Base-by-base conservation (phyloP, 2,888 invertebrate genomes). In the Dendrolimus pini region DNA sequence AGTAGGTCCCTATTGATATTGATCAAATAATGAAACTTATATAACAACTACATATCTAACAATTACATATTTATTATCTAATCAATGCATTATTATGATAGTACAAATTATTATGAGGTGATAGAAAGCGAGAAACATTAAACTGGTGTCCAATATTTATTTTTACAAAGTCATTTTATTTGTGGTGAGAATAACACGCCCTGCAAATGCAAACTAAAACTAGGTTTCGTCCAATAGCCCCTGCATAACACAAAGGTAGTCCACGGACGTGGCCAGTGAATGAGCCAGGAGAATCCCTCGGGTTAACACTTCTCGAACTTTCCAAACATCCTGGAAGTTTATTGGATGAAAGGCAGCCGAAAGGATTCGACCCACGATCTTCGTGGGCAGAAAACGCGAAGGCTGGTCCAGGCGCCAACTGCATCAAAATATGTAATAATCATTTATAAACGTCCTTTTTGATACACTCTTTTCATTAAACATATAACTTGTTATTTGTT, bases 211-310 rank as follows among this genome's bases (percentile, higher is more conserved):
- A 6, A 30, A 30, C 30, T 30, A 30, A 30, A 6, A 47, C 68
- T 67, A 83, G 10, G 76, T 62, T 60, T 89, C 89, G 53, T 90
- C 89, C 6, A 91, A 77, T 1, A 90, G 70, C 1, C 88, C 85
- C 62, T 89, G 90, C 86, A 91, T 89, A 56, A 91, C 89, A 60
- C 86, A 88, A 7, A 91, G 75, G 63, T 91, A 91, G 69, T 91
- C 91, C 3, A 91, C 80, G 9, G 90, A 89, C 6, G 91, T 90
- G 41, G 90, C 89, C 6, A 91, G 74, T 0, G 91, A 90, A 69
- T 91, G 89, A 0, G 79, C 78, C 1, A 91, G 80, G 13, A 91
- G 74, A 41, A 90, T 82, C 14, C 82, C 83, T 14, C 90, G 73
- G 0, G 88, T 86, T 41, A 91, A 70, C n/a, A 88, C 84, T 58